Evolutionary conservation across 2,113 vertebrate species (phyloP), one percentile per base, ranked within the genome.

Genomic region (Aythya baeri): DNA sequence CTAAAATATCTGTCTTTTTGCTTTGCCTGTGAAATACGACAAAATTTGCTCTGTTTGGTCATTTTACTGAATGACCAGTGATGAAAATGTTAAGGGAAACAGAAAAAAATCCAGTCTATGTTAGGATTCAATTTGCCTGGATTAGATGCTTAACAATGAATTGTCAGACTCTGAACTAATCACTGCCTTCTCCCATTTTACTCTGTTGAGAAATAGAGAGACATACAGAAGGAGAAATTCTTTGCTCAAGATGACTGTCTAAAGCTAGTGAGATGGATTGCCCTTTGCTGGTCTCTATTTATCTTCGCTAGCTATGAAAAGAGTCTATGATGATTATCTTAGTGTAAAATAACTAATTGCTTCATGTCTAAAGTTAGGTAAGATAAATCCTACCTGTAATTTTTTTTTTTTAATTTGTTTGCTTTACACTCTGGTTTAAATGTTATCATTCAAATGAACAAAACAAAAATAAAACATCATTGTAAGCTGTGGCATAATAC

Each of bases 361-460:
- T 92, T 68, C 31, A 49, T 84, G 61, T 89, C 70, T 91, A 91
- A 94, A 32, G 32, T 54, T 65, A 86, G 29, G 49, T 75, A 72
- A 86, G 74, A 95, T 57, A 93, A 93, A 91, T 81, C 6, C 57
- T 65, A 31, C 41, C 34, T 50, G 16, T 61, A 90, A 91, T 44
- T 44, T 49, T 49, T 49, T 71, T 95, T 87, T 83, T 86, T 26
- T 13, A 41, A 91, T 91, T 94, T 89, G 54, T 89, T 97, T 95
- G 23, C 17, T 90, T 90, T 83, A 61, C 21, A 58, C 55, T 78
- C 74, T 18, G 11, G 32, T 44, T 43, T 58, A 92, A 95, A 86
- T 11, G 61, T 84, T 67, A 91, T 86, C 32, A 75, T 65, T 52
- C 4, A 74, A 78, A 91, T 75, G 7, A 90, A 20, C 0, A 66